Percentiles rank a stretch among this genome's conserved stretches.
phyloP scores from a whole-genome alignment of 1,140 invertebrate species.

The Heliconius melpomene region DNA sequence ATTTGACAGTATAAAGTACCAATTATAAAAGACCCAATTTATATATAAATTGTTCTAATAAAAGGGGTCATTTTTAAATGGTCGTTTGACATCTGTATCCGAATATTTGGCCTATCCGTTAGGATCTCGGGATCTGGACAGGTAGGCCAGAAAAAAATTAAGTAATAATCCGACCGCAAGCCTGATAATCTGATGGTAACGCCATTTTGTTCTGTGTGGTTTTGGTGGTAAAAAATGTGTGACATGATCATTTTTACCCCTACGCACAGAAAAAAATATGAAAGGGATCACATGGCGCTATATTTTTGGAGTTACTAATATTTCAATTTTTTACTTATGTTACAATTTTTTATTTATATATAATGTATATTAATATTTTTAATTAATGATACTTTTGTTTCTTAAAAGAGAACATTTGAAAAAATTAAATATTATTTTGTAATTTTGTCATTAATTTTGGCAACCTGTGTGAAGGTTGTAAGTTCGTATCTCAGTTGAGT shows the following conservation, averaged over 20 bases:
- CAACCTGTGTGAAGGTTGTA: too few species aligned
- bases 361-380: too few species aligned
- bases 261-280: slow-evolving; percentile 57
- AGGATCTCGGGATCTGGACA: slow-evolving; percentile 63
- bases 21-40: slow-evolving; percentile 44
- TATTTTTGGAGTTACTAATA: slow-evolving; percentile 6
- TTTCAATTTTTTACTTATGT: background rate
- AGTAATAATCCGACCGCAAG: slow-evolving; percentile 78
- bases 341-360: background rate
- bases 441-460: too few species aligned
- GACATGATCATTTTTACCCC: slow-evolving; percentile 75
- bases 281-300: slow-evolving; percentile 51
- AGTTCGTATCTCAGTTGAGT: too few species aligned
- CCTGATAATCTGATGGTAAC: slow-evolving; percentile 79
- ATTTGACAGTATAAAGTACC: slow-evolving; percentile 58
- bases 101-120: slow-evolving; percentile 60
- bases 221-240: slow-evolving; percentile 72
- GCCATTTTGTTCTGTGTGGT: slow-evolving; percentile 80
- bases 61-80: slow-evolving; percentile 48
- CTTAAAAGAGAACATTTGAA: too few species aligned
- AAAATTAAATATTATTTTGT: background rate
- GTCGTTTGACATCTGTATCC: slow-evolving; percentile 57
- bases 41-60: background rate
- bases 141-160: slow-evolving; percentile 76
- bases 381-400: too few species aligned